A percentile compares a stretch with the other conserved stretches of the same genome.
These are phyloP conservation scores for Vidua macroura DNA, from an alignment of 2,113 vertebrate genomes.

Conservation along the genomic window DNA sequence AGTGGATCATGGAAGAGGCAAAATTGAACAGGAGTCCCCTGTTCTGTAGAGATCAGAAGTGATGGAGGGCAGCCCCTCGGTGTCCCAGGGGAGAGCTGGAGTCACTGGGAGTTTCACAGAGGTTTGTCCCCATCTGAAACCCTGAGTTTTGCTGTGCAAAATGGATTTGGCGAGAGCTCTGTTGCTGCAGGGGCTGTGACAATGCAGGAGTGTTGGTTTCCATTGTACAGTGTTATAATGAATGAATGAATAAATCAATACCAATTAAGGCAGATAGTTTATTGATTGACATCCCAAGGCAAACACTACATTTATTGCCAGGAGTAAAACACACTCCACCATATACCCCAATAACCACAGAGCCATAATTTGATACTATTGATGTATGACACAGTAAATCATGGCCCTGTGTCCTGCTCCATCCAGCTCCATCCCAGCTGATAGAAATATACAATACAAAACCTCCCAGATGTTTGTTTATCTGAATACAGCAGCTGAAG, in stretches of 20 bases:
- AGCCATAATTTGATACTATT: background rate
- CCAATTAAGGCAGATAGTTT: conserved; percentile 12
- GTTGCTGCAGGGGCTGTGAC: background rate
- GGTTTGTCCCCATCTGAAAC: background rate
- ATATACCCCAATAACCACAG: background rate
- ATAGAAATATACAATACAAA: background rate
- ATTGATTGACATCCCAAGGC: conserved; percentile 25
- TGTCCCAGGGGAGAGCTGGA: background rate
- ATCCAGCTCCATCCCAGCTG: background rate
- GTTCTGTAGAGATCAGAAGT: background rate
- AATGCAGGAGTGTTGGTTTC: background rate
- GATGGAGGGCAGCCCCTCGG: background rate
- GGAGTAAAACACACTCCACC: background rate
- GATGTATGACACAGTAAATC: background rate
- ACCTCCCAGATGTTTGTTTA: background rate
- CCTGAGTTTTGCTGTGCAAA: background rate
- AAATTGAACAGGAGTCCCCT: background rate
- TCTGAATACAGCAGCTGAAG: background rate
- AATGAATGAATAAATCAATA: background rate
- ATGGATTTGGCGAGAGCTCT: background rate
- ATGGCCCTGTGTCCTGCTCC: background rate
- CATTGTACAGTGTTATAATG: background rate
- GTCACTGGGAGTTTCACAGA: background rate
- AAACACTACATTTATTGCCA: background rate
- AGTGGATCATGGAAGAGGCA: background rate